phyloP scores from a whole-genome alignment of 1,140 invertebrate species.

The Mactra quadrangularis region DNA sequence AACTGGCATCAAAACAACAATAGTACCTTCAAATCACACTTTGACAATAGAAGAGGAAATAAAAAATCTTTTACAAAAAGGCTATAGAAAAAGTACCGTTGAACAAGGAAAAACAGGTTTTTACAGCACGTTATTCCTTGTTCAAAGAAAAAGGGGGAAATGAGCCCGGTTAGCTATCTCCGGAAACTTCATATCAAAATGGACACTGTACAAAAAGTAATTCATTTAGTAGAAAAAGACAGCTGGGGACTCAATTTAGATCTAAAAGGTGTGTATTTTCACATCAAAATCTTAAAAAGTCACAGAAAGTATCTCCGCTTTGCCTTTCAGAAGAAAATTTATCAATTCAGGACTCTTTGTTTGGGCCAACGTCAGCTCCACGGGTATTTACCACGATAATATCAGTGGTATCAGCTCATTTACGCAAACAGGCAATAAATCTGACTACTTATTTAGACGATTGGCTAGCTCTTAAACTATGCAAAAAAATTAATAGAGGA shows the following conservation, averaged over 20 bases:
- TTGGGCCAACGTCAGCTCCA: background rate
- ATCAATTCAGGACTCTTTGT: background rate
- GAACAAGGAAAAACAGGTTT: background rate
- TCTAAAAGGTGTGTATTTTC: too few relatives aligned
- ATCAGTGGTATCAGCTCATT: too few relatives aligned
- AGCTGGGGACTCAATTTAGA: too few relatives aligned
- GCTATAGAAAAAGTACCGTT: background rate
- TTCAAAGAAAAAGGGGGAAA: too few relatives aligned
- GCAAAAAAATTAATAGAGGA: too few relatives aligned
- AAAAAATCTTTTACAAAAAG: conserved; percentile 12
- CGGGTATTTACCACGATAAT: background rate
- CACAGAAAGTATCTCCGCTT: too few relatives aligned
- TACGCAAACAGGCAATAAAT: too few relatives aligned
- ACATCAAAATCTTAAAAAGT: too few relatives aligned
- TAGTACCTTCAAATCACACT: background rate
- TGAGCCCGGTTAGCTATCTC: background rate
- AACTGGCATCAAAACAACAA: background rate
- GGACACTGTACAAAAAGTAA: background rate
- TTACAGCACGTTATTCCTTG: too few relatives aligned
- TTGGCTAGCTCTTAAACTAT: too few relatives aligned
- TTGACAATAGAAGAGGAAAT: background rate
- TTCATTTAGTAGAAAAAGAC: background rate
- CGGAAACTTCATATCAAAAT: background rate
- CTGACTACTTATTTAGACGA: too few relatives aligned
- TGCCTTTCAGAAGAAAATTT: too few relatives aligned